Evolutionary conservation across 2,797 vertebrate genomes (phyloP), one percentile per base, ranked within the genome.

Genomic region (Hafferia zeledoni): DNA sequence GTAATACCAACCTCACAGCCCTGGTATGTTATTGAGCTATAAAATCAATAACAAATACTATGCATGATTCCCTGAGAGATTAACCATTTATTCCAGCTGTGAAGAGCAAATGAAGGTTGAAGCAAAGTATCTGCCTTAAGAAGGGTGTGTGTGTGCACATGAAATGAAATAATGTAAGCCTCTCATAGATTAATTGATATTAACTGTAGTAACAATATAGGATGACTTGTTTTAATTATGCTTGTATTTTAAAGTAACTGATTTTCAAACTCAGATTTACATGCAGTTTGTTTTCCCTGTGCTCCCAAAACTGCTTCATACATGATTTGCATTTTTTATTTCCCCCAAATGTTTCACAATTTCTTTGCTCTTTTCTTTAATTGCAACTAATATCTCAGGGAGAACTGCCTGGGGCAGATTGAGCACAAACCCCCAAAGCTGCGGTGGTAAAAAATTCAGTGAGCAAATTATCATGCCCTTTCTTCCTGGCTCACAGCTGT

Each of bases 41-140:
- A 95, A 97, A 98, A 98, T 97, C 97, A 97, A 97, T 98, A 98
- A 94, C 93, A 98, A 95, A 98, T 97, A 97, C 41, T 69, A 90
- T 88, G 89, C 92, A 93, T 67, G 85, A 96, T 97, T 97, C 96
- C 93, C 87, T 57, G 90, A 95, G 97, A 97, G 96, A 98, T 97
- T 96, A 98, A 95, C 90, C 28, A 24, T 96, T 97, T 96, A 94
- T 96, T 97, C 90, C 87, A 94, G 68, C 89, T 95, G 93, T 94
- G 96, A 97, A 98, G 96, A 98, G 89, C 95, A 97, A 97, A 90
- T 95, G 93, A 98, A 98, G 95, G 97, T 96, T 91, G 94, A 93
- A 96, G 46, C 37, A 91, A 60, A 84, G 57, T 27, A 93, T 56
- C 15, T 80, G 49, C 31, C 83, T 84, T 72, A 57, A 93, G 70